phyloP scores from a whole-genome alignment of 2,797 vertebrate species.

The Gobio occitaniae region DNA sequence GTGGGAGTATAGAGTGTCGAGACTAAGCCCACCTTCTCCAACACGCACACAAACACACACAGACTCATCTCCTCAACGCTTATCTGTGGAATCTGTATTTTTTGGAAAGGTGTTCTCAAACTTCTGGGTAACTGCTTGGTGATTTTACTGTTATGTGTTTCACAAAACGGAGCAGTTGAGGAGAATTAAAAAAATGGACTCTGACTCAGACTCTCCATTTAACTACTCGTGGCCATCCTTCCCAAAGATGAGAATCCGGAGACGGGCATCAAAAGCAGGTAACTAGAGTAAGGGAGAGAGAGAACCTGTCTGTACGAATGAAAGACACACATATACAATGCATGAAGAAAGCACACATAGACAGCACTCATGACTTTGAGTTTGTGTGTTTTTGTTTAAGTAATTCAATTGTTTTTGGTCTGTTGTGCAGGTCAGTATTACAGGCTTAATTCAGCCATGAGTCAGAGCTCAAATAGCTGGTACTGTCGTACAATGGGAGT shows the following conservation, averaged over 20 bases:
- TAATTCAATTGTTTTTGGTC: slow-evolving; percentile 12
- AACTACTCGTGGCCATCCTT: slow-evolving; percentile 99
- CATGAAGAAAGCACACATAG: background rate
- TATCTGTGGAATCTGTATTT: slow-evolving; percentile 39
- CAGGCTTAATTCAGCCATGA: slow-evolving; percentile 24
- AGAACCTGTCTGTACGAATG: background rate
- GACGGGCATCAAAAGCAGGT: slow-evolving; percentile 90
- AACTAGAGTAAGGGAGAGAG: slow-evolving; percentile 58
- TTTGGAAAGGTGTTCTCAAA: slow-evolving; percentile 6
- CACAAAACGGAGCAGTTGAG: slow-evolving; percentile 65
- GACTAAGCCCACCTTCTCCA: slow-evolving; percentile 50
- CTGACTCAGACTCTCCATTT: slow-evolving; percentile 96
- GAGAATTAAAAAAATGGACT: slow-evolving; percentile 78
- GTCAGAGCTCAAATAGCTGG: slow-evolving; percentile 12
- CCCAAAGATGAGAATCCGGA: slow-evolving; percentile 94
- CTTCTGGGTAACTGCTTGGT: slow-evolving; percentile 14
- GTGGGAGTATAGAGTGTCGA: slow-evolving; percentile 45
- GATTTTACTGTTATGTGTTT: slow-evolving; percentile 27
- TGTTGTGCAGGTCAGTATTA: background rate
- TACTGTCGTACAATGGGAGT: background rate
- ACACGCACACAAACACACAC: slow-evolving; percentile 27
- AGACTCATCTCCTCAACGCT: slow-evolving; percentile 32
- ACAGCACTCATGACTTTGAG: background rate
- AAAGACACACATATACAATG: background rate
- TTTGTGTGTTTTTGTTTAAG: slow-evolving; percentile 2